phyloP scores from a whole-genome alignment of 2,113 vertebrate genomes.

The Notechis scutatus region DNA sequence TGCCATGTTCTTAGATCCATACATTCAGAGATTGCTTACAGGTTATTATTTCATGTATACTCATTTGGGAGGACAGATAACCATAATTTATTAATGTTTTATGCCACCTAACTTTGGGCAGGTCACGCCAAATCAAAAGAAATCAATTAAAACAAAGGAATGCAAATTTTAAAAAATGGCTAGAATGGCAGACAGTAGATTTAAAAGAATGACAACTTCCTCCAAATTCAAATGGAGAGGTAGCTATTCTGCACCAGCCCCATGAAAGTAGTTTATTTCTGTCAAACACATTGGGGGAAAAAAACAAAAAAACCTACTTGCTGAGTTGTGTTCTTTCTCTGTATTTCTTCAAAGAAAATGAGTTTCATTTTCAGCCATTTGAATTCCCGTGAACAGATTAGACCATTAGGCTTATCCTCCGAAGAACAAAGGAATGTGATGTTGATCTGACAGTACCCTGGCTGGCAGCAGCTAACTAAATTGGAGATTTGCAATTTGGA shows the following conservation, averaged over 20 bases:
- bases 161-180: not conserved
- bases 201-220: too few relatives aligned
- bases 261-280: constrained; percentile 16
- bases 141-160: not conserved
- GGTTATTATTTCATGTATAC: not conserved
- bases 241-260: not conserved
- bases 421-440: constrained; percentile 18
- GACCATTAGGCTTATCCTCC: constrained; percentile 31
- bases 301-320: not conserved
- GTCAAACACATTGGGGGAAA: not conserved
- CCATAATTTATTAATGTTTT: not conserved
- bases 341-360: constrained; percentile 14
- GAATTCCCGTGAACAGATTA: not conserved
- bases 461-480: constrained; percentile 20
- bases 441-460: not conserved
- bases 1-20: not conserved
- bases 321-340: not conserved
- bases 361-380: constrained; percentile 7
- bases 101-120: not conserved
- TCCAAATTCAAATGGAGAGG: not conserved
- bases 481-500: not conserved
- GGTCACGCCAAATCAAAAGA: not conserved
- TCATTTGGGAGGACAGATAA: not conserved
- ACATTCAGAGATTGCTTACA: not conserved
- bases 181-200: not conserved